phyloP scores from a whole-genome alignment of 2,888 invertebrate species.

The Plebejus argus region DNA sequence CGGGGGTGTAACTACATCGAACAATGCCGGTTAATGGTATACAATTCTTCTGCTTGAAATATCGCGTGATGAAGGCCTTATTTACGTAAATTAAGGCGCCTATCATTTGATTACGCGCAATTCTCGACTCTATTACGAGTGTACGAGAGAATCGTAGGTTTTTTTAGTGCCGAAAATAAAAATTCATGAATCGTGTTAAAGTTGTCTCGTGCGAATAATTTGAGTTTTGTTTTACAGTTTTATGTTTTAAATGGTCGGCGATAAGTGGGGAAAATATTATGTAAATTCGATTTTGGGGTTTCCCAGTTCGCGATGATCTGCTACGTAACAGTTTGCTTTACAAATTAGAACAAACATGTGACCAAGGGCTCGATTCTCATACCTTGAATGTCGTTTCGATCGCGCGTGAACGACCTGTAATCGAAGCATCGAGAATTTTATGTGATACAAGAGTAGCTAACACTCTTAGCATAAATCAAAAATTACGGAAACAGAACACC shows the following conservation, averaged over 20 bases:
- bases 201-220: conserved; percentile 12
- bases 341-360: background rate
- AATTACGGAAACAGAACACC: background rate
- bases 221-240: conserved; percentile 4
- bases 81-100: conserved; percentile 41
- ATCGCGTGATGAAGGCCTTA: conserved; percentile 43
- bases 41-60: conserved; percentile 39
- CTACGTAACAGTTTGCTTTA: background rate
- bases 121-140: background rate
- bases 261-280: background rate
- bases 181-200: conserved; percentile 10
- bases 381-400: background rate
- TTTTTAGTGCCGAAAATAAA: conserved; percentile 1
- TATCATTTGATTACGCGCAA: conserved; percentile 32
- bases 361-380: background rate
- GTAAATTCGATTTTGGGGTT: background rate
- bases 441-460: background rate
- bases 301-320: background rate
- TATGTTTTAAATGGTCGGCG: background rate
- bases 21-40: conserved; percentile 37
- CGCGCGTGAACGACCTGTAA: too few relatives aligned
- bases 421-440: background rate
- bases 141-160: background rate
- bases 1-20: conserved; percentile 22
- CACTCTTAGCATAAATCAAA: background rate